These are phyloP conservation scores for Agrochola circellaris DNA, from an alignment of 2,888 invertebrate species.

Conservation along the genomic window DNA sequence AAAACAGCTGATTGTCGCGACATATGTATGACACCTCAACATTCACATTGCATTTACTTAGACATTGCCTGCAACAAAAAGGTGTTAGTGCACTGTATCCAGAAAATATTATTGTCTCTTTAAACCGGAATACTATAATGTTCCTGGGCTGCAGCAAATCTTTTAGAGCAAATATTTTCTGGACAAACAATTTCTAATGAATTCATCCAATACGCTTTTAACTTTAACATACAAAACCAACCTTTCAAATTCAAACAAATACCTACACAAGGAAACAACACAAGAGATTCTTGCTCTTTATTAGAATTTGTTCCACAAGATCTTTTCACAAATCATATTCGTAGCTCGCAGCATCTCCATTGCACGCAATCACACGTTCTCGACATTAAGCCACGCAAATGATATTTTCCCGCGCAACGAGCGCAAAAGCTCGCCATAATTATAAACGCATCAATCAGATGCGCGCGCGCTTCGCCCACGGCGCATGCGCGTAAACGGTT, in stretches of 20 bases:
- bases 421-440: constrained; percentile 85
- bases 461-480: constrained; percentile 79
- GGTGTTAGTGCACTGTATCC: background rate
- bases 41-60: background rate
- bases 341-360: constrained; percentile 60
- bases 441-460: constrained; percentile 89
- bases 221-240: background rate
- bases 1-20: too few relatives aligned
- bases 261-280: background rate
- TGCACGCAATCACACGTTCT: constrained; percentile 53
- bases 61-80: background rate
- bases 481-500: constrained; percentile 81
- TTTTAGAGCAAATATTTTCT: background rate
- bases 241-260: background rate
- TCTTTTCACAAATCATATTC: constrained; percentile 18
- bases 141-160: background rate
- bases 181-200: background rate
- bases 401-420: constrained; percentile 82
- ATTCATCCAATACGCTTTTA: background rate
- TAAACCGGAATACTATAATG: background rate
- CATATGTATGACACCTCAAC: background rate
- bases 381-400: constrained; percentile 75
- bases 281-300: background rate
- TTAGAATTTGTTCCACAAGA: background rate
- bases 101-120: background rate